Conservation (phyloP, 2,888 invertebrate species). For the Nowickia ferox region DNA sequence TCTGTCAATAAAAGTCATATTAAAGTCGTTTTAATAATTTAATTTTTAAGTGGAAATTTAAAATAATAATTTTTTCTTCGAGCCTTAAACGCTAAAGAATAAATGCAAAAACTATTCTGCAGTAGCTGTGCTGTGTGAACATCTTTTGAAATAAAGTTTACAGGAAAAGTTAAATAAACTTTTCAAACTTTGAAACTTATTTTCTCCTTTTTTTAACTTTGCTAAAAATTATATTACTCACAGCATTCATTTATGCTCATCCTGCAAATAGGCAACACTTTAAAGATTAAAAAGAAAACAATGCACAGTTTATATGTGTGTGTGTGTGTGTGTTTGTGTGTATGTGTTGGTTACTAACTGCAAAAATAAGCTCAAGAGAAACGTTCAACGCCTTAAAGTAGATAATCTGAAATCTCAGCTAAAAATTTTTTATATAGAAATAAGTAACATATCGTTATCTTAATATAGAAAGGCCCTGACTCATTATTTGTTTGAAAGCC, state of each 20-base stretch:
- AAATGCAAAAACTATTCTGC: background rate
- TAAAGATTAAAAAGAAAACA: background rate
- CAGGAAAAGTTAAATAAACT: constrained; percentile 35
- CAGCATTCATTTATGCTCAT: background rate
- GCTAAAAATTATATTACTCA: background rate
- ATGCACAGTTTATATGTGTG: too few species aligned
- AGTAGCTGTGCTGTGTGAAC: background rate
- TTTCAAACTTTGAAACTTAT: constrained; percentile 6
- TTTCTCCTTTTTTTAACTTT: background rate
- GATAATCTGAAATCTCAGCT: too few species aligned
- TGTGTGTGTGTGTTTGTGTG: too few species aligned
- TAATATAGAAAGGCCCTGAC: too few species aligned
- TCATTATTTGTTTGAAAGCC: too few species aligned
- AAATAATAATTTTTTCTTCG: background rate
- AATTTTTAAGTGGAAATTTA: too few species aligned
- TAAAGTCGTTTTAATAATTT: background rate
- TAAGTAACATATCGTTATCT: too few species aligned
- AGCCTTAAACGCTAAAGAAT: background rate
- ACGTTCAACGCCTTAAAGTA: too few species aligned
- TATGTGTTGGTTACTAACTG: too few species aligned
- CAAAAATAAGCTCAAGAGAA: too few species aligned
- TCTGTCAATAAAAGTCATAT: constrained; percentile 11
- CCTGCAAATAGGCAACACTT: constrained; percentile 17
- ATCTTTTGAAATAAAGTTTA: background rate
- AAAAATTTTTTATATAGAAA: too few species aligned